These are phyloP conservation scores for Bimastos eiseni DNA, from an alignment of 2,888 invertebrate species.

Conservation along the genomic window DNA sequence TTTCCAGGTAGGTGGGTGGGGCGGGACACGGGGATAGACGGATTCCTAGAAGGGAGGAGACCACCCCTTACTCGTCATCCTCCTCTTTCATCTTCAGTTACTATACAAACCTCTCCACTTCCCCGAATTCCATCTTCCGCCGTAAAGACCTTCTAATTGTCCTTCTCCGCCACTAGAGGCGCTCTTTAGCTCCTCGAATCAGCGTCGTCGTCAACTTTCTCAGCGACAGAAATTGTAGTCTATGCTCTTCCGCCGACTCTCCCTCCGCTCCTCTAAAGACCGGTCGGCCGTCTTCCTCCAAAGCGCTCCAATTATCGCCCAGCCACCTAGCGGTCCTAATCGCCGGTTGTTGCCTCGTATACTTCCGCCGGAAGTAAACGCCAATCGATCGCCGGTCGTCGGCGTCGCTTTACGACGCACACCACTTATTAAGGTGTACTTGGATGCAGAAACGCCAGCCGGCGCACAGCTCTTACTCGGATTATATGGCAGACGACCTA, in stretches of 20 bases:
- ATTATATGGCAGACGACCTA: constrained; percentile 14
- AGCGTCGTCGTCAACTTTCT: neutral
- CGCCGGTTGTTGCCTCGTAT: constrained; percentile 24
- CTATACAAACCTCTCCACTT: neutral
- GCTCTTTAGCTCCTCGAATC: constrained; percentile 13
- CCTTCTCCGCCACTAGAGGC: neutral
- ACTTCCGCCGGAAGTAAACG: constrained; percentile 20
- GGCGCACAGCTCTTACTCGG: neutral
- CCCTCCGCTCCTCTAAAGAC: constrained; percentile 10
- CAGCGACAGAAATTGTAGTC: neutral
- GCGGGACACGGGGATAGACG: neutral
- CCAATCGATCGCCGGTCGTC: constrained; percentile 13
- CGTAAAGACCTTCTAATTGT: neutral
- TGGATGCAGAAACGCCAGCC: neutral
- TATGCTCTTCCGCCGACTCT: neutral
- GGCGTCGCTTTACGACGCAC: constrained; percentile 2
- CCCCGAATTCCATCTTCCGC: neutral
- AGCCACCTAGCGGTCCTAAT: neutral
- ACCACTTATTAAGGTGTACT: constrained; percentile 25
- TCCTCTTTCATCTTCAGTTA: constrained; percentile 4
- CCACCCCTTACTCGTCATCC: neutral
- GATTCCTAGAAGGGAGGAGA: neutral
- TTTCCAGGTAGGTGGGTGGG: neutral
- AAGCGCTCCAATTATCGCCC: neutral
- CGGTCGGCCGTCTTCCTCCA: neutral